These are phyloP conservation scores for Hemichromis elongatus DNA, from an alignment of 2,113 vertebrate species.

Conservation along the genomic window DNA sequence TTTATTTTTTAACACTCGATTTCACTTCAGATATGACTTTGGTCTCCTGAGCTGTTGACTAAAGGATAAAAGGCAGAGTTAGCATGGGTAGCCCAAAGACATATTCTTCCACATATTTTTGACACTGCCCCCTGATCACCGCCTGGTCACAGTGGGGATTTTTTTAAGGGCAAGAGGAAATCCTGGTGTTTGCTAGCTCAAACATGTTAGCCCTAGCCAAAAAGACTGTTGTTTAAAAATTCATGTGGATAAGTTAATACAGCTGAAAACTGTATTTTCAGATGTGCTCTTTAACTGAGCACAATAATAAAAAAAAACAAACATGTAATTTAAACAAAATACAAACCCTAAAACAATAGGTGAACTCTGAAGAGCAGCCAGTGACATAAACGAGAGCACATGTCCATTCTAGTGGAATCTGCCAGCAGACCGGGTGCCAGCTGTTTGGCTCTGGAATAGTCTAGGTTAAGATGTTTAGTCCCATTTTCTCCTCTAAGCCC, in stretches of 20 bases:
- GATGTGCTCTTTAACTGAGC: background rate
- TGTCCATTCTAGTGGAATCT: slow-evolving; percentile 21
- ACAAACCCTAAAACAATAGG: background rate
- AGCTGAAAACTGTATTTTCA: background rate
- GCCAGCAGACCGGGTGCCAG: slow-evolving; percentile 36
- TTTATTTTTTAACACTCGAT: background rate
- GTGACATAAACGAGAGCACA: slow-evolving; percentile 28
- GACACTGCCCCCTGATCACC: background rate
- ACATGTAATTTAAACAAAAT: background rate
- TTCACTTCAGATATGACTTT: background rate
- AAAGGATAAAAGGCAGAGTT: background rate
- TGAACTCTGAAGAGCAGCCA: slow-evolving; percentile 14
- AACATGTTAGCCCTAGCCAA: accelerated
- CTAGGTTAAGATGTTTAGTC: slow-evolving; percentile 49
- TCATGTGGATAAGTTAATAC: background rate
- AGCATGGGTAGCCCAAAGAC: background rate
- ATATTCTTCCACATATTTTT: background rate
- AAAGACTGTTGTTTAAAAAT: background rate
- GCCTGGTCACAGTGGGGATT: background rate
- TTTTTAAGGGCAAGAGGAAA: background rate
- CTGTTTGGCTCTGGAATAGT: slow-evolving; percentile 51
- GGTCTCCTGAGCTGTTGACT: background rate
- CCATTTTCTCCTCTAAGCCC: slow-evolving; percentile 21
- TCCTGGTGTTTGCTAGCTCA: background rate
- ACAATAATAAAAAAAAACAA: background rate